Percentiles rank a stretch among this genome's conserved stretches.
phyloP scores from a whole-genome alignment of 2,113 vertebrate species.

The Pipa parva region DNA sequence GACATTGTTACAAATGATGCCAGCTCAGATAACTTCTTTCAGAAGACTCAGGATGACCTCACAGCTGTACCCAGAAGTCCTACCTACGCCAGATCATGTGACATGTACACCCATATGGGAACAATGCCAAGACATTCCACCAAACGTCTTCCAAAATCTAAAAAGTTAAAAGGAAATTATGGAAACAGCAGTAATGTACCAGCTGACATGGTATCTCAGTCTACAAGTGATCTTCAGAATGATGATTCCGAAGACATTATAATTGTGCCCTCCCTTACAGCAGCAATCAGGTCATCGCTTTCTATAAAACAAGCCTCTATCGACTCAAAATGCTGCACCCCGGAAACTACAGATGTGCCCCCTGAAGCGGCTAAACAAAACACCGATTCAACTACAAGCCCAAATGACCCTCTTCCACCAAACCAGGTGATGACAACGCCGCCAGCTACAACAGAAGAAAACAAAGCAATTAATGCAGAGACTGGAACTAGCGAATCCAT shows the following conservation, averaged over 20 bases:
- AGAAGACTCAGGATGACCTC: constrained; percentile 73
- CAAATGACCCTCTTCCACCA: neutral
- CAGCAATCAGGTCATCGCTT: neutral
- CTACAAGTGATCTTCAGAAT: constrained; percentile 48
- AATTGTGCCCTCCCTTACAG: constrained; percentile 15
- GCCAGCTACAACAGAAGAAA: neutral
- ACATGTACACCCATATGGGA: constrained; percentile 88
- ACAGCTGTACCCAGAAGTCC: constrained; percentile 64
- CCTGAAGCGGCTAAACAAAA: neutral
- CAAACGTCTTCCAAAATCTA: constrained; percentile 18
- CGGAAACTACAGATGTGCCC: neutral
- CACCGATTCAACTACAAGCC: neutral
- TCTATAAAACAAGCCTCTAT: neutral
- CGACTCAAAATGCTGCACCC: neutral
- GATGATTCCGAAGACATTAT: constrained; percentile 11
- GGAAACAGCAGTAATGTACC: neutral
- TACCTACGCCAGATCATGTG: constrained; percentile 76
- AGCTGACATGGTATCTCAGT: constrained; percentile 31
- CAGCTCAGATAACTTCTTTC: constrained; percentile 27
- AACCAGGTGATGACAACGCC: neutral
- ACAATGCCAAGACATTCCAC: constrained; percentile 76
- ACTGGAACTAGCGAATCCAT: neutral
- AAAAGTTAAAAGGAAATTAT: constrained; percentile 29
- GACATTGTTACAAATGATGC: neutral
- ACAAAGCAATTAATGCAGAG: no score